Conservation (phyloP, 2,113 vertebrate species). For the Bettongia penicillata region DNA sequence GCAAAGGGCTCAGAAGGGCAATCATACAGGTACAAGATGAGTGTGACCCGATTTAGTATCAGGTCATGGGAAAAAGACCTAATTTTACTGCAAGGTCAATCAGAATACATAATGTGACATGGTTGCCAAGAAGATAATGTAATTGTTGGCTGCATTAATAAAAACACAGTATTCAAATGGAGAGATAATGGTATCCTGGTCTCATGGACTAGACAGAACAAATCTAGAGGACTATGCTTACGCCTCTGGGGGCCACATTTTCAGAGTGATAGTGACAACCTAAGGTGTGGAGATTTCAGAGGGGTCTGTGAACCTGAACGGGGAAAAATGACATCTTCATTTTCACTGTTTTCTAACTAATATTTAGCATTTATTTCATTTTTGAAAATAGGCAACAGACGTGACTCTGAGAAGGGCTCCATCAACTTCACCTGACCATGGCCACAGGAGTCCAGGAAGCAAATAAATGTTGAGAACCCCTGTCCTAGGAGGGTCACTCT, state of each 20-base stretch:
- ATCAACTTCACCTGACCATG: not conserved
- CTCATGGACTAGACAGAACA: not conserved
- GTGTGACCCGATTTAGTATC: constrained; percentile 1
- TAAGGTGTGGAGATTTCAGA: not conserved
- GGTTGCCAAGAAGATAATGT: not conserved
- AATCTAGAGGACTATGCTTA: not conserved
- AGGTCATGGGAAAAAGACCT: constrained; percentile 16
- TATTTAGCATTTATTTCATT: not conserved
- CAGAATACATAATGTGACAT: not conserved
- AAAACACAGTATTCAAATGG: not conserved
- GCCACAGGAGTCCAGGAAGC: not conserved
- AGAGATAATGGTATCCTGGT: not conserved
- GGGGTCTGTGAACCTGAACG: not conserved
- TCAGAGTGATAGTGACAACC: not conserved
- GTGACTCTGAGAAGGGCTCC: not conserved
- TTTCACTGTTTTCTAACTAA: not conserved
- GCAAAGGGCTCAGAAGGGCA: not conserved
- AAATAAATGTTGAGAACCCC: not conserved
- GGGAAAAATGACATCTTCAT: not conserved
- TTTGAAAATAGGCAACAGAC: not conserved
- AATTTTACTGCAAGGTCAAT: constrained; percentile 10
- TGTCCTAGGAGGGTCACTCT: not conserved
- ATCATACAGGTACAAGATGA: not conserved
- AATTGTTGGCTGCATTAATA: constrained; percentile 17
- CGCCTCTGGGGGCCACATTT: not conserved